phyloP scores from a whole-genome alignment of 1,140 invertebrate species.

The Aricia agestis region DNA sequence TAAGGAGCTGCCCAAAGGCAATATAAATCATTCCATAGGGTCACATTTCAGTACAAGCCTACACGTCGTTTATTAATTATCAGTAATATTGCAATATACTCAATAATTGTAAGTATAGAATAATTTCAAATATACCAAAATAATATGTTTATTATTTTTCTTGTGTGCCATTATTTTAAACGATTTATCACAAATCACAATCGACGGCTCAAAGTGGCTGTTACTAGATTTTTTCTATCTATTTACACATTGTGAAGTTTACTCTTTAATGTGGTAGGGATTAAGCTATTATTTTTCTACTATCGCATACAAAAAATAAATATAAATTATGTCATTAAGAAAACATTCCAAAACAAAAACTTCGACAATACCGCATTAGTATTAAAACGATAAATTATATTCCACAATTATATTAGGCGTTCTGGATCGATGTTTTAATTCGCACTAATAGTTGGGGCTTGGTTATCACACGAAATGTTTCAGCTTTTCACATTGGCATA shows the following conservation, averaged over 20 bases:
- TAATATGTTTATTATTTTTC: slow-evolving; percentile 6
- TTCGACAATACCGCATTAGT: slow-evolving; percentile 4
- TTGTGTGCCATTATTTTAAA: slow-evolving; percentile 10
- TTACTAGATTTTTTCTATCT: not conserved
- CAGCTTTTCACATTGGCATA: slow-evolving; percentile 22
- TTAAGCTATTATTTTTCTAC: too few species aligned
- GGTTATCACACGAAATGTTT: slow-evolving; percentile 19
- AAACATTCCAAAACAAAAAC: slow-evolving; percentile 11
- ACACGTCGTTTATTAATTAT: not conserved
- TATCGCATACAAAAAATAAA: too few species aligned
- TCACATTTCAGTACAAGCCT: not conserved
- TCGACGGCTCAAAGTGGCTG: not conserved
- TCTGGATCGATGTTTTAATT: slow-evolving; percentile 11
- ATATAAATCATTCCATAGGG: slow-evolving; percentile 4
- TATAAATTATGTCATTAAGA: not conserved
- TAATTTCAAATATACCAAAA: not conserved
- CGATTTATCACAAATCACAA: not conserved
- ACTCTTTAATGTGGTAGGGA: too few species aligned
- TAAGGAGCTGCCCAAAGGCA: not conserved
- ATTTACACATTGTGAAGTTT: not conserved
- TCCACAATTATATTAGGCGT: not conserved
- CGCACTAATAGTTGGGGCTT: slow-evolving; percentile 22
- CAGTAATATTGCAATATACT: not conserved
- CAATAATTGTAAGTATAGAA: not conserved
- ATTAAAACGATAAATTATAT: slow-evolving; percentile 1